Conservation (phyloP, 2,113 vertebrate genomes). For the Prionailurus viverrinus region DNA sequence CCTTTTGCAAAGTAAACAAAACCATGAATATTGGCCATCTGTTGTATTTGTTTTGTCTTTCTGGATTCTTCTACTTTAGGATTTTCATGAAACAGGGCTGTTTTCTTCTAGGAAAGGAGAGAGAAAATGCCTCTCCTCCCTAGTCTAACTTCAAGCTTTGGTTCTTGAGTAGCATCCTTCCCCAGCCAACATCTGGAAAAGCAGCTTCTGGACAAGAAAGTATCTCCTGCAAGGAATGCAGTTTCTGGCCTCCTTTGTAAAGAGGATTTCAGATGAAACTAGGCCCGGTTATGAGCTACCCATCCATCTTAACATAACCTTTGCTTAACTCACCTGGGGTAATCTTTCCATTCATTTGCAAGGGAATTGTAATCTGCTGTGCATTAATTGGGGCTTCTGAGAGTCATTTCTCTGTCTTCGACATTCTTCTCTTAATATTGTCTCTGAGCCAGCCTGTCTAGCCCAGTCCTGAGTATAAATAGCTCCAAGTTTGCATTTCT, state of each 20-base stretch:
- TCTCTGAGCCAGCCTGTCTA: constrained; percentile 60
- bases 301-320: not conserved
- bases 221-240: constrained; percentile 5
- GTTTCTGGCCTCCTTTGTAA: not conserved
- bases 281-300: not conserved
- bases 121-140: not conserved
- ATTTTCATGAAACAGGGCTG: not conserved
- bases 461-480: constrained; percentile 28
- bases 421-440: constrained; percentile 35
- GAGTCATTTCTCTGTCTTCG: constrained; percentile 42
- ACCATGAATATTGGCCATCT: not conserved
- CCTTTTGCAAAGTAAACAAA: not conserved
- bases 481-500: constrained; percentile 44
- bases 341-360: constrained; percentile 43
- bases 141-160: not conserved
- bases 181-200: not conserved
- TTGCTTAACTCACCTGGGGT: constrained; percentile 23
- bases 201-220: not conserved
- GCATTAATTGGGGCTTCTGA: constrained; percentile 49
- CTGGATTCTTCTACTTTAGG: not conserved
- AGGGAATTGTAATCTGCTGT: constrained; percentile 17
- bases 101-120: not conserved
- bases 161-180: not conserved
- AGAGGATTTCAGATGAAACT: constrained; percentile 45
- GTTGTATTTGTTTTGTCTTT: not conserved